Base-by-base conservation (phyloP, 2,113 vertebrate genomes). In the Ageneiosus marmoratus region DNA sequence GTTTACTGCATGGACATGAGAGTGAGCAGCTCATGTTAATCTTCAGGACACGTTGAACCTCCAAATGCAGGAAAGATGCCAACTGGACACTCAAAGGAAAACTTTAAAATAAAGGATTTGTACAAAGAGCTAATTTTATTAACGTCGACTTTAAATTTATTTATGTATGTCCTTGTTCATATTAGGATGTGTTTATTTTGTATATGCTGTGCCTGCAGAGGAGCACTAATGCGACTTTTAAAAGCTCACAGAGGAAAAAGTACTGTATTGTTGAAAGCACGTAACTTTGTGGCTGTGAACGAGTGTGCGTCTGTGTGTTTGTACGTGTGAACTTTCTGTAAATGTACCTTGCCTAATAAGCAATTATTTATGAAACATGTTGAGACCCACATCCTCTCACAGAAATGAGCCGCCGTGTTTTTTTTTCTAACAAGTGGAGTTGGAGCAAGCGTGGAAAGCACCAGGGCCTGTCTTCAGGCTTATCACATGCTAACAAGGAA, bases 81-180 rank as follows among this genome's bases (percentile, higher is more conserved):
- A 62, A 41, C 15, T 10, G 27, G 53, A 60, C 12, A 56, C 51
- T 84, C 18, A 32, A 37, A 50, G 4, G 34, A 27, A 70, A 34
- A 77, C 20, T 3, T 27, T 37, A 77, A 87, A 85, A 86, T 41
- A 85, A 84, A 90, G 53, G 87, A 80, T 89, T 91, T 16, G 91
- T 92, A 93, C 91, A 89, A 91, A 90, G 88, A 84, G 88, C 90
- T 86, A 91, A 91, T 89, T 89, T 89, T 81, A 83, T 90, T 91
- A 86, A 86, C 85, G 88, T 89, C 88, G 91, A 91, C 87, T 90
- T n/a, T 90, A 93, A 94, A 93, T 90, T 92, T 94, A 95, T 95
- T 94, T 94, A 94, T 94, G 88, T 93, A 87, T 92, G 90, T 93
- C 90, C 72, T 92, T 87, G 89, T 92, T 89, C 1, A 41, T 89